Evolutionary conservation across 2,113 vertebrate genomes (phyloP), one percentile per base, ranked within the genome.

Genomic region (Lophotis ruficrista): DNA sequence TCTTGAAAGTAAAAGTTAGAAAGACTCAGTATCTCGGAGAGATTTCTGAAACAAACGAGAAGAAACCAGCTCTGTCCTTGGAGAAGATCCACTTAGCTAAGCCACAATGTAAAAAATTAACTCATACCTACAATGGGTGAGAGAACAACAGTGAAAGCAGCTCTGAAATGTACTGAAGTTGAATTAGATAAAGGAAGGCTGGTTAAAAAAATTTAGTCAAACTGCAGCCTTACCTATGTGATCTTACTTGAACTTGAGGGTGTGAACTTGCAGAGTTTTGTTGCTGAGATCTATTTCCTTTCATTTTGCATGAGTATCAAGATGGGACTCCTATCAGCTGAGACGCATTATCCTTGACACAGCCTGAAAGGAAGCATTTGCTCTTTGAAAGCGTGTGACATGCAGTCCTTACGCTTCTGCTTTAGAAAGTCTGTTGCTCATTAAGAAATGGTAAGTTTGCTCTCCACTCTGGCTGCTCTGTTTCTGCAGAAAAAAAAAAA

Each of bases 381-480:
- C 25, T 94, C 27, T 38, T 88, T 66, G 37, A 86, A 47, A 66
- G 19, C 20, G 21, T 90, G 57, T 93, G 80, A 53, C 64, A 81
- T 2, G 2, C 47, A 92, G 72, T 2, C 7, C 56, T 89, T 48
- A 47, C 0, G 2, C 47, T 89, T 87, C 66, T 94, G 50, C 31
- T 76, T 88, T 72, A 78, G 56, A 68, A 87, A 81, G 61, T 70
- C 71, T 88, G 51, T 56, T 93, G 73, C 68, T 96, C 65, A 30
- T 83, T 92, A 87, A 85, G 79, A 90, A 90, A 75, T 2, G 30
- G 92, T 80, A 80, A 76, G 33, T 94, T 93, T 89, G 71, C 35
- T 64, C 64, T 90, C 38, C 48, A 41, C 51, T 66, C 60, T 83
- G 50, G 57, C 51, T 83, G 43, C 54, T 93, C 58, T 48, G 38